Conservation (phyloP, 2,888 invertebrate genomes). For the Patella ulyssiponensis region DNA sequence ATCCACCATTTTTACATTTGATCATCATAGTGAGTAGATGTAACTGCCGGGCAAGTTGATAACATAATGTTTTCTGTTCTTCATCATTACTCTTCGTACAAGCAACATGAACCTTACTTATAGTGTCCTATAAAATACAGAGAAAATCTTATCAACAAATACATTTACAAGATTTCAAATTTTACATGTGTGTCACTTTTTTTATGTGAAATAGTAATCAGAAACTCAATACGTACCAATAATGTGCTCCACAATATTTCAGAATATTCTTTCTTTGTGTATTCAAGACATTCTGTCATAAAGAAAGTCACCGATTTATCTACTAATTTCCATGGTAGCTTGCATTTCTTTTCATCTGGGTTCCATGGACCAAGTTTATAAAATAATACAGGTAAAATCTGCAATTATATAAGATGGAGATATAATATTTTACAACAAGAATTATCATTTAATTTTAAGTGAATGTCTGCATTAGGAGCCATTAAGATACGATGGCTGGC, state of each 20-base stretch:
- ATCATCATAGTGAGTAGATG: not conserved
- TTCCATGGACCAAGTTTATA: slow-evolving; percentile 70
- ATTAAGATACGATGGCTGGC: not conserved
- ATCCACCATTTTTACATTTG: not conserved
- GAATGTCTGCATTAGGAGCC: too few relatives aligned
- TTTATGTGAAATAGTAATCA: too few relatives aligned
- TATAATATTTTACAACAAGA: not conserved
- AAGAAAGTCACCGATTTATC: slow-evolving; percentile 80
- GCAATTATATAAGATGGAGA: slow-evolving; percentile 20
- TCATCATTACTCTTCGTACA: slow-evolving; percentile 19
- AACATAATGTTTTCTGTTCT: slow-evolving; percentile 4
- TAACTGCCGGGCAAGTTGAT: not conserved
- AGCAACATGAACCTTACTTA: slow-evolving; percentile 19
- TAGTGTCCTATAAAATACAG: too few relatives aligned
- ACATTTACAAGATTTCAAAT: too few relatives aligned
- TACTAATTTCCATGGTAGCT: slow-evolving; percentile 76
- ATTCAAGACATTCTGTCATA: slow-evolving; percentile 77
- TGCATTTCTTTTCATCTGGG: slow-evolving; percentile 69
- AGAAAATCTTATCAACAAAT: too few relatives aligned
- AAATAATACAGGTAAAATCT: slow-evolving; percentile 81
- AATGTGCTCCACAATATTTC: slow-evolving; percentile 78
- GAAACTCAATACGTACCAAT: slow-evolving; percentile 63
- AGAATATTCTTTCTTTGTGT: slow-evolving; percentile 76
- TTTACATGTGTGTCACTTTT: too few relatives aligned
- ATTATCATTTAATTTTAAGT: not conserved